These are phyloP conservation scores for Hydrotaea cyrtoneurina DNA, from an alignment of 2,888 invertebrate species.

Conservation along the genomic window DNA sequence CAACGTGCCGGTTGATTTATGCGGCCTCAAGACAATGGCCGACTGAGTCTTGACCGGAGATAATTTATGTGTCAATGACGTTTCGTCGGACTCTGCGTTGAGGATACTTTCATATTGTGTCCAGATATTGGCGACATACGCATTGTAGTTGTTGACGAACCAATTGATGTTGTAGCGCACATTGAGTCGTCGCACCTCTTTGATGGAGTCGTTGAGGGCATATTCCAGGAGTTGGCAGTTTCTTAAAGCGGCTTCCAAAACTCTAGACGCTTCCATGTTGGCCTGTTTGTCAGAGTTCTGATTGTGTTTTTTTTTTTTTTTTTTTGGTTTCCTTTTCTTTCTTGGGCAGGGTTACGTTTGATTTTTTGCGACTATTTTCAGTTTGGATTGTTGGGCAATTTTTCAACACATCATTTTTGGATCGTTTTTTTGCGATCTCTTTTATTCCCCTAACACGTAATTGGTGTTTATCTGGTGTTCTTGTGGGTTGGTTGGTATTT, in stretches of 20 bases:
- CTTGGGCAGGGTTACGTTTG: too few species aligned
- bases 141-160: slow-evolving; percentile 70
- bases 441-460: not conserved
- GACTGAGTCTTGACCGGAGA: not conserved
- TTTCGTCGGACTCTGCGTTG: not conserved
- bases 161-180: slow-evolving; percentile 73
- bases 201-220: slow-evolving; percentile 69
- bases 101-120: slow-evolving; percentile 65
- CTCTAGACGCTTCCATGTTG: slow-evolving; percentile 70
- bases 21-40: not conserved
- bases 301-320: not conserved
- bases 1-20: slow-evolving; percentile 37
- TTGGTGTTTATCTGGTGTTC: too few species aligned
- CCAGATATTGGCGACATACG: slow-evolving; percentile 70
- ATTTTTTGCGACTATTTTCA: not conserved
- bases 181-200: slow-evolving; percentile 70
- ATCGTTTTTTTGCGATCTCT: not conserved
- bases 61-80: not conserved
- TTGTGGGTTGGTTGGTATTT: not conserved
- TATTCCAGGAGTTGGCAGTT: slow-evolving; percentile 69
- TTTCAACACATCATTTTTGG: slow-evolving; percentile 19
- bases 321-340: not conserved
- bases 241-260: slow-evolving; percentile 70
- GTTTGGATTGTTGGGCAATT: not conserved
- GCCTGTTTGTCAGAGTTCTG: not conserved